These are phyloP conservation scores for Agelaius phoeniceus DNA, from an alignment of 2,113 vertebrate genomes.

Conservation along the genomic window DNA sequence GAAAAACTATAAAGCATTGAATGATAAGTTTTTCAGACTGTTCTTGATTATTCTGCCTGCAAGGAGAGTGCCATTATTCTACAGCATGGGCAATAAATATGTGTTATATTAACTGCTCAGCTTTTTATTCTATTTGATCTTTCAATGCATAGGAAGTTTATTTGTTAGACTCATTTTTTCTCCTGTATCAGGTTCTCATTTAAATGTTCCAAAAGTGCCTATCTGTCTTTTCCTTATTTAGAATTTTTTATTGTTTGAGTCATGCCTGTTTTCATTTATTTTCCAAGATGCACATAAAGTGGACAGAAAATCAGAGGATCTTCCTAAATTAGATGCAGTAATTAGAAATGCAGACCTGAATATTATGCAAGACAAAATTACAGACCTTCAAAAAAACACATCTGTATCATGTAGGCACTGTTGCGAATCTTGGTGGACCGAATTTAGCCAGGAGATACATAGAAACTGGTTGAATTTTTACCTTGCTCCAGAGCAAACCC, in stretches of 20 bases:
- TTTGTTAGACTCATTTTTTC: slow-evolving; percentile 14
- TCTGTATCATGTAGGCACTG: background rate
- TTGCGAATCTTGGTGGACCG: background rate
- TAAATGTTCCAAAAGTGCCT: background rate
- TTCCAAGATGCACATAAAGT: background rate
- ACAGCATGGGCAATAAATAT: background rate
- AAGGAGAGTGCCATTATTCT: background rate
- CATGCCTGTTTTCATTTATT: slow-evolving; percentile 38
- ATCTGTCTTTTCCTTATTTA: slow-evolving; percentile 23
- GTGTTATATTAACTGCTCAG: slow-evolving; percentile 13
- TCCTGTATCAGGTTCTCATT: slow-evolving; percentile 54
- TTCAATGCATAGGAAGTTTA: slow-evolving; percentile 4
- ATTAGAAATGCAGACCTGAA: background rate
- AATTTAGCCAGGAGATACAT: background rate
- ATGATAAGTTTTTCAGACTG: background rate
- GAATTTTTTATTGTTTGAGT: slow-evolving; percentile 1
- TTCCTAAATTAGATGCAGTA: background rate
- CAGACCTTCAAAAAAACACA: background rate
- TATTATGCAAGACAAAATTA: background rate
- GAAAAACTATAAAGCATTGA: background rate
- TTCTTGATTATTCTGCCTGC: background rate
- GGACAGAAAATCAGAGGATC: background rate
- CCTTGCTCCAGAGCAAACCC: background rate
- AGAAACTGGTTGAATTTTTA: background rate
- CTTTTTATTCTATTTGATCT: slow-evolving; percentile 38